Base-by-base conservation (phyloP, 37 sponge, comb jelly and placozoan species). In the Halichondria panicea region DNA sequence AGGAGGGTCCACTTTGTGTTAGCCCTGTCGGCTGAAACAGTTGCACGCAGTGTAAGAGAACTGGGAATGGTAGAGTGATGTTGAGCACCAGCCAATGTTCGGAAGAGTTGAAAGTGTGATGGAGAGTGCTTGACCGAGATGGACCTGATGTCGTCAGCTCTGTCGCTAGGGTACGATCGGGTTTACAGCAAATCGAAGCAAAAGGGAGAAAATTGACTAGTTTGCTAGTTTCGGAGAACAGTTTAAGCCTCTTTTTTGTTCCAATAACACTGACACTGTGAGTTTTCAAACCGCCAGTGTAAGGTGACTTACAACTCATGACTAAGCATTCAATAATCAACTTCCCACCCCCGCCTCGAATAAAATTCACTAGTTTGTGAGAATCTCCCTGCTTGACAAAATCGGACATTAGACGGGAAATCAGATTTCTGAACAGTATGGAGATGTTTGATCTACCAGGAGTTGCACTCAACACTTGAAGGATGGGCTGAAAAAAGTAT, bases 21-120 rank as follows among this genome's bases (percentile, higher is more conserved):
- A 63, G 36, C 6, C 73, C 73, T 6, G 31, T 15, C 0, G 72
- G 65, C 39, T 85, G 79, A 40, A 65, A 72, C 25, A 71, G 36
- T 57, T 77, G 72, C 19, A 84, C 24, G 55, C 38, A 54, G 53
- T 72, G 79, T 7, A 85, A 56, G 28, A 85, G 79, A 32, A 85
- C 55, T 2, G 86, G 86, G 28, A 72, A 50, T 21, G 78, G 66
- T 3, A 85, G 57, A 36, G 55, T n/a, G 37, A 85, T 40, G 37
- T 50, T 35, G 46, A 85, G n/a, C 48, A 64, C 43, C 4, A 77
- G 66, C 56, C 71, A 70, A 18, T 72, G 18, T 39, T 76, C 78
- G 28, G 36, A 70, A 0, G 61, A 27, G 13, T 61, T 45, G 64
- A 55, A 85, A 27, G 59, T 55, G 34, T 78, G 72, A 19, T 77